Evolutionary conservation across 2,888 invertebrate species (phyloP).

Genomic region (Anthophora plumipes): DNA sequence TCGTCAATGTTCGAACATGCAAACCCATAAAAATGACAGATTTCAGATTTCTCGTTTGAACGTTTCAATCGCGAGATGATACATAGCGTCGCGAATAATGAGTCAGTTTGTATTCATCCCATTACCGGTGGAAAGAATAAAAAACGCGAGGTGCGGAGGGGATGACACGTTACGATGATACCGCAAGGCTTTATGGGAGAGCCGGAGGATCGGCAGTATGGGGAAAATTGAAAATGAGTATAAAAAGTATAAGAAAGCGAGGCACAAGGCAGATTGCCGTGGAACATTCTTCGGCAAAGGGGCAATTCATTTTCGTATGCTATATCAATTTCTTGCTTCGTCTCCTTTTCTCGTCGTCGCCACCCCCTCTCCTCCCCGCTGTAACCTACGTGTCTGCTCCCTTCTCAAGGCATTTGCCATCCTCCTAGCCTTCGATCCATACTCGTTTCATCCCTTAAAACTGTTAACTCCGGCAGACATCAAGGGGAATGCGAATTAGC

Average conservation of each 20-base stretch:
- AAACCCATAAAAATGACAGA: too few species aligned
- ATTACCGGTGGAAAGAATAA: slow-evolving; percentile 73
- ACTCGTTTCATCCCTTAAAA: slow-evolving; percentile 84
- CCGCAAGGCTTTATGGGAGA: slow-evolving; percentile 80
- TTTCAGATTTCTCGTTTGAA: too few species aligned
- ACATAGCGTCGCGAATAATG: slow-evolving; percentile 47
- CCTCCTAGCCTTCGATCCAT: slow-evolving; percentile 78
- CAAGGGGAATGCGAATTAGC: slow-evolving; percentile 84
- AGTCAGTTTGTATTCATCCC: slow-evolving; percentile 80
- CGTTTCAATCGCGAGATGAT: background rate
- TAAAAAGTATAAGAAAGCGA: slow-evolving; percentile 82
- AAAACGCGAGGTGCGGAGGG: slow-evolving; percentile 42
- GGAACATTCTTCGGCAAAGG: slow-evolving; percentile 83
- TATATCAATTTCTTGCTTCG: slow-evolving; percentile 85
- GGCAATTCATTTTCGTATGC: slow-evolving; percentile 85
- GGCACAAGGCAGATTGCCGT: slow-evolving; percentile 83
- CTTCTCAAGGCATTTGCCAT: slow-evolving; percentile 46
- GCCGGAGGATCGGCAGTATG: slow-evolving; percentile 68
- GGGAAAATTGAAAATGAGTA: slow-evolving; percentile 84
- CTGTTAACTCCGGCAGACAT: slow-evolving; percentile 83
- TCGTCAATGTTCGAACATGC: too few species aligned
- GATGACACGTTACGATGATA: slow-evolving; percentile 80
- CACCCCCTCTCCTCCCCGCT: too few species aligned
- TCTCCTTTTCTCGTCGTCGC: slow-evolving; percentile 74
- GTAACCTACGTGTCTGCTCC: slow-evolving; percentile 53